These are phyloP conservation scores for Trissolcus basalis DNA, from an alignment of 1,140 invertebrate species.

Conservation along the genomic window DNA sequence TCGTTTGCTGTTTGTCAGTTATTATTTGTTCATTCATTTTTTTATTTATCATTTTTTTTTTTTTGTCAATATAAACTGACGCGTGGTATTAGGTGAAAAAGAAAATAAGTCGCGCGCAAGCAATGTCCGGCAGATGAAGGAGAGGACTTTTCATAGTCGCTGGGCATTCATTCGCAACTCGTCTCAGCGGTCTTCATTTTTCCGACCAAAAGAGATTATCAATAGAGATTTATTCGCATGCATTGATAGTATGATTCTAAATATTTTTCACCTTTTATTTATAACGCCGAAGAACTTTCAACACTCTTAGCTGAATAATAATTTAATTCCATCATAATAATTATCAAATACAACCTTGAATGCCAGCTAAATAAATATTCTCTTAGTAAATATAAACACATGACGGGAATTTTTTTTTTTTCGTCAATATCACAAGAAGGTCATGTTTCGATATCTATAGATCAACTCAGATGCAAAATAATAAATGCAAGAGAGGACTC, in stretches of 20 bases:
- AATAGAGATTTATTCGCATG: slow-evolving; percentile 51
- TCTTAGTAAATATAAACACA: too few relatives aligned
- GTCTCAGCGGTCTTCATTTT: slow-evolving; percentile 43
- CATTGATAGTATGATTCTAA: slow-evolving; percentile 19
- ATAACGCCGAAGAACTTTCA: too few relatives aligned
- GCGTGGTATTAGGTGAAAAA: slow-evolving; percentile 23
- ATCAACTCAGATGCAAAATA: too few relatives aligned
- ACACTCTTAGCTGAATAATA: background rate
- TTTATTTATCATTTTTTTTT: slow-evolving; percentile 5
- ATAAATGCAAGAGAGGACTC: too few relatives aligned
- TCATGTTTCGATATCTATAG: too few relatives aligned
- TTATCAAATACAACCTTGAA: too few relatives aligned
- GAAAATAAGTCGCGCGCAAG: slow-evolving; percentile 19
- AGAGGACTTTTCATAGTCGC: slow-evolving; percentile 36
- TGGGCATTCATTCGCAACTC: slow-evolving; percentile 42
- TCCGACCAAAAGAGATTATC: slow-evolving; percentile 48
- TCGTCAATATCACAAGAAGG: too few relatives aligned
- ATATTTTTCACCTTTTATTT: slow-evolving; percentile 16
- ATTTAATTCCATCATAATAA: background rate
- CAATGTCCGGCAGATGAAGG: slow-evolving; percentile 31
- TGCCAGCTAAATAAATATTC: too few relatives aligned
- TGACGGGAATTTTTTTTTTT: too few relatives aligned
- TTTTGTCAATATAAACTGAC: slow-evolving; percentile 6
- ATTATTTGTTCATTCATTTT: too few relatives aligned
- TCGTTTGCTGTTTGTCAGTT: too few relatives aligned